Evolutionary conservation across 2,797 vertebrate genomes (phyloP), one percentile per base, ranked within the genome.

Genomic region (Chaetodon trifasciatus): DNA sequence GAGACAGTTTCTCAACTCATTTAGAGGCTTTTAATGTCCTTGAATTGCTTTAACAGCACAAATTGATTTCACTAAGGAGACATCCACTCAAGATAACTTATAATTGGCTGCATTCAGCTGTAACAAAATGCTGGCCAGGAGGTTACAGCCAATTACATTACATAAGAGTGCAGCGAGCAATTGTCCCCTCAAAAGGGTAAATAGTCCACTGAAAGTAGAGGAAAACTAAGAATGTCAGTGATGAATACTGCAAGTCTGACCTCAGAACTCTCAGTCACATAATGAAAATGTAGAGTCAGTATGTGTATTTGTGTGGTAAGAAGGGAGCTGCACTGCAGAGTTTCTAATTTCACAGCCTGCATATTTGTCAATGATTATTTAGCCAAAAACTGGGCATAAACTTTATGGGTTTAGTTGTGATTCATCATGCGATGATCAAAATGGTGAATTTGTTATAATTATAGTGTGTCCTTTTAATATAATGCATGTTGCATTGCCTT

Each of bases 121-220:
- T 88, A 77, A 84, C 80, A 87, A 88, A 87, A 70, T 40, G 21
- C 65, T 58, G 71, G 82, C 79, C 87, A 79, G 47, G 65, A 91
- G 90, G 88, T 88, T 89, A 86, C 24, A 91, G 84, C 72, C 87
- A 93, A 91, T 93, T 92, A 93, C 58, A 76, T 85, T 84, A 86
- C 74, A 76, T 70, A 85, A 88, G 72, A 80, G 50, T 44, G 49
- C 70, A 80, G 40, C 63, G 76, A 82, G 64, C 79, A 83, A 71
- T 53, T 72, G 74, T 44, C 72, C 57, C 56, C 16, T 78, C 6
- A 40, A 88, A 85, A 50, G 58, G 23, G 73, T 86, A 82, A 80
- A 87, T 77, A 78, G 65, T 75, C 69, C 49, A 79, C 52, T 64
- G 69, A 77, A 86, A 67, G 60, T 4, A 61, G 17, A 63, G 50